Evolutionary conservation across 2,113 vertebrate genomes (phyloP).

Genomic region (Benitochromis conjunctus): DNA sequence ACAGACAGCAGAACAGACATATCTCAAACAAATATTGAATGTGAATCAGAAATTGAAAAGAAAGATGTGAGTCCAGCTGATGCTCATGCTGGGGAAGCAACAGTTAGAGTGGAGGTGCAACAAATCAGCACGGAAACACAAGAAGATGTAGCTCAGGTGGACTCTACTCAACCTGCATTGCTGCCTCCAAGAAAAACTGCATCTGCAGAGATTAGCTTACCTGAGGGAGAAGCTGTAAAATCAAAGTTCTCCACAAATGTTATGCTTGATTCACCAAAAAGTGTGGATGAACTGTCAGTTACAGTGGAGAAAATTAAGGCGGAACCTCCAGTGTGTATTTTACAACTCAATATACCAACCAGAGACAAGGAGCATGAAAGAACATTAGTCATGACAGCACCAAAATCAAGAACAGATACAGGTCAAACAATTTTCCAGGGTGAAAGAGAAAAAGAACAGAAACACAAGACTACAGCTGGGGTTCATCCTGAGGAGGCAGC

Average conservation of each 20-base stretch:
- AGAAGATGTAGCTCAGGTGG: not conserved
- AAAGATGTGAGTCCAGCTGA: fast-evolving
- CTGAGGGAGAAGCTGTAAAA: not conserved
- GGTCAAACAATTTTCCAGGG: not conserved
- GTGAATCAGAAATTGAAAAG: not conserved
- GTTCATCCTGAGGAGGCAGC: not conserved
- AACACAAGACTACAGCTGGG: not conserved
- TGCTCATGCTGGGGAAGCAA: not conserved
- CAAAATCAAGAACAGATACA: not conserved
- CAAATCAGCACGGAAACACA: not conserved
- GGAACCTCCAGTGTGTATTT: not conserved
- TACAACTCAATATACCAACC: not conserved
- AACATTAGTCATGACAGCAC: not conserved
- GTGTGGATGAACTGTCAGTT: fast-evolving
- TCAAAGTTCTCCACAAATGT: not conserved
- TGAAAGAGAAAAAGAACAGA: not conserved
- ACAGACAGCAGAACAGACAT: not conserved
- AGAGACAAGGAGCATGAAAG: not conserved
- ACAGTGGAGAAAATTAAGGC: not conserved
- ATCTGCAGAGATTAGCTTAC: not conserved
- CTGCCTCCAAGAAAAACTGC: fast-evolving
- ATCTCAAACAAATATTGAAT: not conserved
- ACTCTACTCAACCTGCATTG: not conserved
- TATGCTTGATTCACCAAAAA: not conserved
- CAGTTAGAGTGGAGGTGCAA: not conserved